phyloP scores from a whole-genome alignment of 1,140 invertebrate species.

The Drosophila biarmipes region DNA sequence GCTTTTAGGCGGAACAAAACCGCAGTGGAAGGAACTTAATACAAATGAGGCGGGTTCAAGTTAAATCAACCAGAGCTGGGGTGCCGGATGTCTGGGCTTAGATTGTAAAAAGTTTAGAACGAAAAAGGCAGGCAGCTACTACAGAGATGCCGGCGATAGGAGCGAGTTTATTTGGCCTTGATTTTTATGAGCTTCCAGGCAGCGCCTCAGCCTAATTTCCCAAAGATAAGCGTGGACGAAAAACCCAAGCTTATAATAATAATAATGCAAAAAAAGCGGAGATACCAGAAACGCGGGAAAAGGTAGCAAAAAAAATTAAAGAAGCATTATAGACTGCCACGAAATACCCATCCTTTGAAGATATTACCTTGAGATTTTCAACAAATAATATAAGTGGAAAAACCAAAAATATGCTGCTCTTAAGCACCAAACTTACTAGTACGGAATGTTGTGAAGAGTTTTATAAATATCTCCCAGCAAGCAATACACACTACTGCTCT shows the following conservation, averaged over 20 bases:
- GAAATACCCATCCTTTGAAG: too few species aligned
- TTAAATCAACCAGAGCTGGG: constrained; percentile 68
- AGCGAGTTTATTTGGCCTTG: constrained; percentile 50
- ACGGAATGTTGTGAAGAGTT: too few species aligned
- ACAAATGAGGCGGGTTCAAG: constrained; percentile 78
- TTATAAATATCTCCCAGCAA: neutral
- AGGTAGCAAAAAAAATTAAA: constrained; percentile 2
- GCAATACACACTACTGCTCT: too few species aligned
- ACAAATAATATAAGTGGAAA: too few species aligned
- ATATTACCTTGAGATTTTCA: too few species aligned
- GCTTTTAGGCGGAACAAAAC: constrained; percentile 33
- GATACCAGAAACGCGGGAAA: constrained; percentile 3
- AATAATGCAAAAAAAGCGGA: constrained; percentile 1
- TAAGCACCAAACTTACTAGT: too few species aligned
- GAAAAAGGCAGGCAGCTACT: constrained; percentile 9
- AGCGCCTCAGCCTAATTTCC: neutral
- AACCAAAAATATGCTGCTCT: too few species aligned
- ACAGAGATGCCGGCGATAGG: constrained; percentile 45
- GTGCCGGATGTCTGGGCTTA: constrained; percentile 11
- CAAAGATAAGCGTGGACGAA: constrained; percentile 16
- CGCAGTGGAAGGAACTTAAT: constrained; percentile 67
- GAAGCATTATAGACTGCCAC: neutral
- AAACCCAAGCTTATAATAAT: constrained; percentile 34
- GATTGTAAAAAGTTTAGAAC: constrained; percentile 57
- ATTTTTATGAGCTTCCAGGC: constrained; percentile 56